Evolutionary conservation across 1,140 invertebrate genomes (phyloP), one percentile per base, ranked within the genome.

Genomic region (Trichomalopsis sarcophagae): DNA sequence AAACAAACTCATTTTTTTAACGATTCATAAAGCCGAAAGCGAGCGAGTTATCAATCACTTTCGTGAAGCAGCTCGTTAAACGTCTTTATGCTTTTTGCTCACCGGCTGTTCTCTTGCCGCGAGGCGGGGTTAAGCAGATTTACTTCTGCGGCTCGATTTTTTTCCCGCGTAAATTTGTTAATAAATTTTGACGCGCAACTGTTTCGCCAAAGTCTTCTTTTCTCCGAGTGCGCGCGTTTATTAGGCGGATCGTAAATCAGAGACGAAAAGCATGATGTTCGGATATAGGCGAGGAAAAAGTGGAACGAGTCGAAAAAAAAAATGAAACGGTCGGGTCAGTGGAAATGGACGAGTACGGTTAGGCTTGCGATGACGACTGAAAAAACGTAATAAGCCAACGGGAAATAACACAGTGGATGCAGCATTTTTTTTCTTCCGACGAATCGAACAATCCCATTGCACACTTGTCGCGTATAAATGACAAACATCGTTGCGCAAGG

Each of bases 1-100:
- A 75, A 75, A 75, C 73, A 75, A 44, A 75, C 73, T 40, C 14
- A 44, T 75, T 75, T 75, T 75, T 75, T 75, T 75, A 40, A 75
- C 17, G 30, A 75, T 75, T 75, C 73, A 75, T 75, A 75, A 75
- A 75, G 13, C 30, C 14, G 73, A 75, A 40, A 33, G 68, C 3
- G 3, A 13, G 9, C 30, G 17, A 75, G 73, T 75, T 75, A 75
- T 75, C 73, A 75, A 75, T 75, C 73, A 75, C 36, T 27, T 40
- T 40, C 17, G 21, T 6, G 17, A 44, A 75, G 73, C 55, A 75
- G 73, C 73, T 75, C 73, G 73, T 75, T 75, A 75, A 75, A 44
- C 33, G 73, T 75, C 73, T 21, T 14, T 21, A 30, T 69, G 68
- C 55, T 62, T 69, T 69, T 69, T 69, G 68, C 27, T 69, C 68